Conservation (phyloP, 2,888 invertebrate genomes). For the Himalopsyche tibetana region DNA sequence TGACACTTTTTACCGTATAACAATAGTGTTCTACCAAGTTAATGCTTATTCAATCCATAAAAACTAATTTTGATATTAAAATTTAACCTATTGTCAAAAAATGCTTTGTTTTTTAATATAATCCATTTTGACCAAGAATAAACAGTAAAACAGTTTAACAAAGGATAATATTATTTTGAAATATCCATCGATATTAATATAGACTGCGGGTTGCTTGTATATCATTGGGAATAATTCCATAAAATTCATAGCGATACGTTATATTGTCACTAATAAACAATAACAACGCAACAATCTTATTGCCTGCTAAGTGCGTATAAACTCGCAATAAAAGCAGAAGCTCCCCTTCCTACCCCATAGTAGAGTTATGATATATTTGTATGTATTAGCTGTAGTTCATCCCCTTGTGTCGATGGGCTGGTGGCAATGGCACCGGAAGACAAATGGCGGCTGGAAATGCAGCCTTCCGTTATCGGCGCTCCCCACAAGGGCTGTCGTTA, state of each 20-base stretch:
- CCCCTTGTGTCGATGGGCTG: conserved; percentile 27
- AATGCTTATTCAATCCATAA: too few species aligned
- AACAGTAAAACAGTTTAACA: too few species aligned
- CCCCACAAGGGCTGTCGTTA: conserved; percentile 22
- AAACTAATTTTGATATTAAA: too few species aligned
- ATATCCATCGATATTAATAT: too few species aligned
- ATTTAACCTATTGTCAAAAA: too few species aligned
- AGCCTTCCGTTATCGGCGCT: conserved; percentile 21
- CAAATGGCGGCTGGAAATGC: conserved; percentile 34
- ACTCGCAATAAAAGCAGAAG: conserved; percentile 14
- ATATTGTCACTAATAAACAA: conserved; percentile 27
- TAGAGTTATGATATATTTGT: conserved; percentile 22
- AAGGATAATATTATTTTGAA: too few species aligned
- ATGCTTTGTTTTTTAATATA: too few species aligned
- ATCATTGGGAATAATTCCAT: not conserved
- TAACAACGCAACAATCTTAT: conserved; percentile 11
- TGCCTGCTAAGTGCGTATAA: conserved; percentile 21
- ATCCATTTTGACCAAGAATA: too few species aligned
- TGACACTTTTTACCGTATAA: too few species aligned
- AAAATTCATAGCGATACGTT: not conserved
- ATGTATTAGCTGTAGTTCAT: conserved; percentile 23
- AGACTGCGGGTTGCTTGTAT: not conserved
- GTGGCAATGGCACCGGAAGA: conserved; percentile 34
- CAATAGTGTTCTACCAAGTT: too few species aligned
- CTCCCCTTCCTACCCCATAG: not conserved